These are phyloP conservation scores for Orchesellides sinensis DNA, from an alignment of 2,888 invertebrate species.

Conservation along the genomic window DNA sequence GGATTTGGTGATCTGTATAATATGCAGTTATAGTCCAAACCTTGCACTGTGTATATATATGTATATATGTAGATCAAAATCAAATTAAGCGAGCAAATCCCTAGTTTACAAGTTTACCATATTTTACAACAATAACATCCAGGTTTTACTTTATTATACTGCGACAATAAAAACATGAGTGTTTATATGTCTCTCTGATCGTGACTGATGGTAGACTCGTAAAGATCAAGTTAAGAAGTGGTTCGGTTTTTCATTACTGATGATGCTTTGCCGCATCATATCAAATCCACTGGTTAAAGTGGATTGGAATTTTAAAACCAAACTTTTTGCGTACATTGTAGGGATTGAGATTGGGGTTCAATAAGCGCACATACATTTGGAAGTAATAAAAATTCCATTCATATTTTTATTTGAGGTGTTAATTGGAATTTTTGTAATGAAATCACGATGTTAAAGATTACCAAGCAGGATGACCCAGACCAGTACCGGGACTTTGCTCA, in stretches of 20 bases:
- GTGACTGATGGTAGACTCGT: background rate
- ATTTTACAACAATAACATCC: no score
- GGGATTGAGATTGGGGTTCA: background rate
- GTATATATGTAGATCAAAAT: no score
- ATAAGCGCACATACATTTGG: background rate
- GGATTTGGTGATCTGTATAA: no score
- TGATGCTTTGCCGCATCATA: background rate
- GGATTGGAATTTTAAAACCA: background rate
- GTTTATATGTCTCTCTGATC: no score
- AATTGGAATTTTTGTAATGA: slow-evolving; percentile 50
- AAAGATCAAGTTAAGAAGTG: no score
- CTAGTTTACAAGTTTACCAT: no score
- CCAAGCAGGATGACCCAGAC: background rate
- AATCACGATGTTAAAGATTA: background rate
- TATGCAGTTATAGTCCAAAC: no score
- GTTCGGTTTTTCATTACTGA: no score
- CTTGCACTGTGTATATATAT: no score
- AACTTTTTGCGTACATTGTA: background rate
- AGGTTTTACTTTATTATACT: no score
- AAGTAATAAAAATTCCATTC: slow-evolving; percentile 52
- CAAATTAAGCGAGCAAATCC: no score
- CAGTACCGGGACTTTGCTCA: slow-evolving; percentile 28
- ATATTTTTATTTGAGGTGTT: slow-evolving; percentile 40
- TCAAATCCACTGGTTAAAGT: background rate
- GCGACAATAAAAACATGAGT: no score